Evolutionary conservation across 2,888 invertebrate genomes (phyloP).

Genomic region (Laothoe populi): DNA sequence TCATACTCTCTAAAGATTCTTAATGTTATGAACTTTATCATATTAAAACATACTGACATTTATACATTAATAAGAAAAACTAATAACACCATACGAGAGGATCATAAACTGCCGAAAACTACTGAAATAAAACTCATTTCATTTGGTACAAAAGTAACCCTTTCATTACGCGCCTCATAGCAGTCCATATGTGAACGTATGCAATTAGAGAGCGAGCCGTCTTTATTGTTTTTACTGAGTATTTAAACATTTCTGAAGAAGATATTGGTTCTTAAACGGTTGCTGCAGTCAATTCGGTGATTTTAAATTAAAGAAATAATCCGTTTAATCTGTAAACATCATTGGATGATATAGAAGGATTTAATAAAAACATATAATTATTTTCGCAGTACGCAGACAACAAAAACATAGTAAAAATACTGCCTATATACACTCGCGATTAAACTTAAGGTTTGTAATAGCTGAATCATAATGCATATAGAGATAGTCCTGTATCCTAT

Average conservation of each 20-base stretch:
- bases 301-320: background rate
- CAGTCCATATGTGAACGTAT: slow-evolving; percentile 19
- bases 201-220: slow-evolving; percentile 12
- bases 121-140: slow-evolving; percentile 16
- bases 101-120: slow-evolving; percentile 18
- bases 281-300: too few relatives aligned
- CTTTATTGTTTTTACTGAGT: slow-evolving; percentile 14
- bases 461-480: too few relatives aligned
- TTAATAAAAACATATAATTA: too few relatives aligned
- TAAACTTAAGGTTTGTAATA: too few relatives aligned
- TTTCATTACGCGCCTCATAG: slow-evolving; percentile 17
- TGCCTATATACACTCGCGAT: too few relatives aligned
- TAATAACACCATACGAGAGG: background rate
- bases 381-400: too few relatives aligned
- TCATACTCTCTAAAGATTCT: too few relatives aligned
- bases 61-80: background rate
- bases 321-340: too few relatives aligned
- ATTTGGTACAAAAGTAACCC: slow-evolving; percentile 15
- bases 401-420: too few relatives aligned
- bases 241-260: slow-evolving; percentile 2
- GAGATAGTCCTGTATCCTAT: too few relatives aligned
- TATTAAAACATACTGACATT: background rate
- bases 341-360: too few relatives aligned
- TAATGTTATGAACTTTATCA: background rate
- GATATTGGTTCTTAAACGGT: background rate